Base-by-base conservation (phyloP, 2,888 invertebrate species). In the Latheticus oryzae region DNA sequence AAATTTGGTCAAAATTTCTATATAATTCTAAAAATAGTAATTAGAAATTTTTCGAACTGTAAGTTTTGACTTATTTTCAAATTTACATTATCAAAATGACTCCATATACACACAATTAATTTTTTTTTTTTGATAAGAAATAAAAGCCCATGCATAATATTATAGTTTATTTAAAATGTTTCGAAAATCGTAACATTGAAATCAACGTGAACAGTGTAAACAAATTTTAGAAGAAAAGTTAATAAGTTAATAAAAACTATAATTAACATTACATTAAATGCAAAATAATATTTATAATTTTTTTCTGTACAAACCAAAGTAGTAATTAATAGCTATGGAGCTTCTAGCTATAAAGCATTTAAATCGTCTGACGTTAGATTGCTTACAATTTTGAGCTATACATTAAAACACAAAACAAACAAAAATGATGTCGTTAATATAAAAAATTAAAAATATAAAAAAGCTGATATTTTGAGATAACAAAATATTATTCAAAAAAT, bases 221-320 rank as follows among this genome's bases (percentile, higher is more conserved):
- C 66, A 67, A 69, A 66, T 69, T n/a, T n/a, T 69, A 68, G 67
- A 33, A 68, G 65, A 62, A 42, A 45, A 64, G 69, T 72, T 72
- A 71, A 72, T 72, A 72, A 71, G 69, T 72, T 71, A 71, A 68
- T 66, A 62, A 64, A 55, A 67, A 71, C 61, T 65, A 72, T 58
- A 67, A 67, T 65, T 50, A 56, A 68, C 64, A 64, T 62, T 67
- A 67, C 68, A 68, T 66, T 71, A 67, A 71, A 72, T 70, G 68
- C 70, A 63, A 63, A 63, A 68, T 60, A 61, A 65, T 61, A 68
- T 45, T 30, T 37, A 21, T 13, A 21, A 16, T 15, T 28, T 15
- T 35, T 9, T n/a, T 50, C 17, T 33, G n/a, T n/a, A n/a, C n/a
- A n/a, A n/a, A n/a, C n/a, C n/a, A n/a, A n/a, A n/a, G n/a, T n/a